phyloP scores from a whole-genome alignment of 2,113 vertebrate species.

The Rhinopithecus roxellana region DNA sequence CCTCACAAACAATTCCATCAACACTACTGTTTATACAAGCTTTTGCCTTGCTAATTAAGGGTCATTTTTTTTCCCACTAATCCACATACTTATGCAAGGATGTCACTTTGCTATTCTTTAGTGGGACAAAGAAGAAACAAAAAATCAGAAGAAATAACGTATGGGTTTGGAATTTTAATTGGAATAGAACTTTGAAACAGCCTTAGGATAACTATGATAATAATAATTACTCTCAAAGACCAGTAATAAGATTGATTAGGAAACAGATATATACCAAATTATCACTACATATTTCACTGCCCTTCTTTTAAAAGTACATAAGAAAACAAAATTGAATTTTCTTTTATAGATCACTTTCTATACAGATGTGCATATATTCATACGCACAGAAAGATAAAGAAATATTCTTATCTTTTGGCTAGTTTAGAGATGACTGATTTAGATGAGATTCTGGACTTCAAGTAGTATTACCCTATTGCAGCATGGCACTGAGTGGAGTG shows the following conservation, averaged over 20 bases:
- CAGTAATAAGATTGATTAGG: background rate
- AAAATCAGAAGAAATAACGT: background rate
- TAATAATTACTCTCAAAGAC: background rate
- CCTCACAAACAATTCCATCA: background rate
- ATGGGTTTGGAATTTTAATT: background rate
- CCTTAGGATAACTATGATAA: background rate
- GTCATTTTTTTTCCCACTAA: background rate
- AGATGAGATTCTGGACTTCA: background rate
- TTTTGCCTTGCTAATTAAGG: background rate
- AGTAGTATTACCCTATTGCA: background rate
- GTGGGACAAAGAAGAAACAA: background rate
- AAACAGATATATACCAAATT: background rate
- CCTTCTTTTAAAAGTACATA: background rate
- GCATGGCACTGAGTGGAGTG: too few relatives aligned
- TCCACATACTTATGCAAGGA: background rate
- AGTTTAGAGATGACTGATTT: background rate
- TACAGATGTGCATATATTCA: background rate
- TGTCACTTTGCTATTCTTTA: background rate
- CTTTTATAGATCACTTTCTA: slow-evolving; percentile 18
- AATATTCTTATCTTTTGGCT: background rate
- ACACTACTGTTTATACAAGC: background rate
- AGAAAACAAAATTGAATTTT: background rate
- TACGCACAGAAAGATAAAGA: background rate
- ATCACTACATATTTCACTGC: background rate
- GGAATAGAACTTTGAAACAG: background rate